Percentiles rank a stretch among this genome's conserved stretches.
These are phyloP conservation scores for Lutraria rhynchaena DNA, from an alignment of 1,140 invertebrate genomes.

Conservation along the genomic window DNA sequence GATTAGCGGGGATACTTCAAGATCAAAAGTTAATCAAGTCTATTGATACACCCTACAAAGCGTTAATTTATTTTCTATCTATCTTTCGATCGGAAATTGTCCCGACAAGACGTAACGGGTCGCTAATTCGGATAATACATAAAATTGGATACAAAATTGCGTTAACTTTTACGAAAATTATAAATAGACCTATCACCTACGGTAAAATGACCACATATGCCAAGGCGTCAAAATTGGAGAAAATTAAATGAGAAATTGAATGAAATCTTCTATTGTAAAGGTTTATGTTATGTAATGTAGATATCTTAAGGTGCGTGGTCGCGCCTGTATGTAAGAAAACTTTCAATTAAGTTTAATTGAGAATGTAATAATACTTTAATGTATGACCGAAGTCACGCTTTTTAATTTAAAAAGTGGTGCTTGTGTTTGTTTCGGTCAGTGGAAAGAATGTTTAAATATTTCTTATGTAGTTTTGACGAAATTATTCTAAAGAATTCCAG, in stretches of 20 bases:
- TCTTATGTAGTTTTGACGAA: too few species aligned
- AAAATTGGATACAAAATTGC: constrained; percentile 45
- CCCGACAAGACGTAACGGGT: neutral
- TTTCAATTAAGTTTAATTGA: constrained; percentile 54
- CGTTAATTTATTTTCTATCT: constrained; percentile 52
- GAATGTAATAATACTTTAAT: constrained; percentile 36
- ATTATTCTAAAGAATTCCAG: too few species aligned
- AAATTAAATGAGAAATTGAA: constrained; percentile 50
- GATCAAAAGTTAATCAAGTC: constrained; percentile 50
- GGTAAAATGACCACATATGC: constrained; percentile 48
- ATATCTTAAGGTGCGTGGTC: constrained; percentile 31
- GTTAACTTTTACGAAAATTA: constrained; percentile 43
- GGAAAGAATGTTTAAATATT: too few species aligned
- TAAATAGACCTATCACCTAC: constrained; percentile 56
- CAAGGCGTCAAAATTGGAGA: constrained; percentile 42
- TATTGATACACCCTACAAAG: constrained; percentile 9
- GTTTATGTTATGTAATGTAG: constrained; percentile 31
- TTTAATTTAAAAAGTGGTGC: neutral
- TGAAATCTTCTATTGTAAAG: constrained; percentile 14
- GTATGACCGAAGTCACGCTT: constrained; percentile 22
- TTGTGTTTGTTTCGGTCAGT: too few species aligned
- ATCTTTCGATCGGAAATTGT: neutral
- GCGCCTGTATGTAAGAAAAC: constrained; percentile 33
- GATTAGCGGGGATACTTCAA: constrained; percentile 26
- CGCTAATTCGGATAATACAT: constrained; percentile 44